These are phyloP conservation scores for Andrena fulva DNA, from an alignment of 2,888 invertebrate genomes.

Conservation along the genomic window DNA sequence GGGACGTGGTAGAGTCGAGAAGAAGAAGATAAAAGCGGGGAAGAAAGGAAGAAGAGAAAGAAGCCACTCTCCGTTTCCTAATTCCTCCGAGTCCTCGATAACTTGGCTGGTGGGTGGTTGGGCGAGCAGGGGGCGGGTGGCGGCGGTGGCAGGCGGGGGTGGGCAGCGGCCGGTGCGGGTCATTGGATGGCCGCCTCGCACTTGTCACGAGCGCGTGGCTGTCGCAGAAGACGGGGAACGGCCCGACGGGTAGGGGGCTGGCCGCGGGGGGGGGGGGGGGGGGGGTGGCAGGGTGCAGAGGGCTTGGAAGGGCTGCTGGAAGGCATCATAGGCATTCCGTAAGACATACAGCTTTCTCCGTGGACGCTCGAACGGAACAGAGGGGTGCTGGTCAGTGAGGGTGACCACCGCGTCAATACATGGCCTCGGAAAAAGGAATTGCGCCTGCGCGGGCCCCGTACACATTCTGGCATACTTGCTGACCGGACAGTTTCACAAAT, in stretches of 20 bases:
- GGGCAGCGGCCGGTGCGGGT: slow-evolving; percentile 80
- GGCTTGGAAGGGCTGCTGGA: slow-evolving; percentile 70
- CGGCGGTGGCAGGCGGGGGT: slow-evolving; percentile 54
- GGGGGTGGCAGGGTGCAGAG: slow-evolving; percentile 54
- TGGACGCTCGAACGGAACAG: slow-evolving; percentile 74
- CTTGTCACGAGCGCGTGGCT: slow-evolving; percentile 81
- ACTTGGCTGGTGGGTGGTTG: slow-evolving; percentile 64
- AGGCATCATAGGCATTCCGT: slow-evolving; percentile 83
- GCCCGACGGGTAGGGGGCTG: background rate
- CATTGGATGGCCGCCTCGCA: slow-evolving; percentile 82
- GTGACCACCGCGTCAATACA: slow-evolving; percentile 84
- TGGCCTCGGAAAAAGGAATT: slow-evolving; percentile 80
- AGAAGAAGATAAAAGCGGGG: slow-evolving; percentile 6
- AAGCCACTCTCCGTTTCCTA: slow-evolving; percentile 66
- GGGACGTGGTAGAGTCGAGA: background rate
- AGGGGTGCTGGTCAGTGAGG: slow-evolving; percentile 80
- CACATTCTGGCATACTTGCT: slow-evolving; percentile 74
- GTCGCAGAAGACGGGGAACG: slow-evolving; percentile 61
- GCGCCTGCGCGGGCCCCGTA: slow-evolving; percentile 79
- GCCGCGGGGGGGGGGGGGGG: slow-evolving; percentile 39
- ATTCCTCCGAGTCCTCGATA: slow-evolving; percentile 76
- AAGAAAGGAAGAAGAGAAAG: slow-evolving; percentile 17
- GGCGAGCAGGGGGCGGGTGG: background rate
- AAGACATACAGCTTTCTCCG: slow-evolving; percentile 80
- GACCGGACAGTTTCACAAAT: slow-evolving; percentile 77